Conservation (phyloP, 1,140 invertebrate species). For the Drosophila guanche region DNA sequence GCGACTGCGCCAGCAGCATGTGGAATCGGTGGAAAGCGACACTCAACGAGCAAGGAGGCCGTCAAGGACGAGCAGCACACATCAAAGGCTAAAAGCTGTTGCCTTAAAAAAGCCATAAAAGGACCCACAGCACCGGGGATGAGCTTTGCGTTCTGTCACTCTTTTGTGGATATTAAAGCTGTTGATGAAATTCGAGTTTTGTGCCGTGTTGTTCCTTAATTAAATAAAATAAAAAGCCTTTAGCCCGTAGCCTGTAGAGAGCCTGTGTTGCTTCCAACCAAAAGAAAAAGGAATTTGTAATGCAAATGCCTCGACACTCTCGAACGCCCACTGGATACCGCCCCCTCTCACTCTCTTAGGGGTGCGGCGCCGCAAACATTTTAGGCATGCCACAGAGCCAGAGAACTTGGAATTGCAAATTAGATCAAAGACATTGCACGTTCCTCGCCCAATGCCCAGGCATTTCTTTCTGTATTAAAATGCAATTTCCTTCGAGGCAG, state of each 20-base stretch:
- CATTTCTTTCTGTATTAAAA: constrained; percentile 50
- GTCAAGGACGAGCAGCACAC: constrained; percentile 32
- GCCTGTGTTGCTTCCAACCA: background rate
- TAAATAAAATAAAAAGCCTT: constrained; percentile 29
- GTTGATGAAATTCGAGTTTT: constrained; percentile 35
- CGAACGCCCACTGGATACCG: background rate
- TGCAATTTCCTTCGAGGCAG: constrained; percentile 52
- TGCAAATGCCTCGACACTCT: constrained; percentile 43
- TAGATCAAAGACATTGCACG: constrained; percentile 71
- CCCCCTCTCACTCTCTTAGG: too few species aligned
- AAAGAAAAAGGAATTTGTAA: constrained; percentile 36
- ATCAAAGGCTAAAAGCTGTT: constrained; percentile 45
- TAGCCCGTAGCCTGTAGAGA: constrained; percentile 9
- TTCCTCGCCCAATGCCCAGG: constrained; percentile 27
- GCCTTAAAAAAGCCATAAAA: constrained; percentile 6
- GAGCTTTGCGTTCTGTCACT: background rate
- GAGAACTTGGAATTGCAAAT: constrained; percentile 64
- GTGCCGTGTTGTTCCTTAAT: constrained; percentile 38
- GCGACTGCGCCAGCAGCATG: background rate
- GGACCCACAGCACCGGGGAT: constrained; percentile 16
- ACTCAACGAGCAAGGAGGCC: background rate
- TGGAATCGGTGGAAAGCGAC: background rate
- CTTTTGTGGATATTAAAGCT: background rate
- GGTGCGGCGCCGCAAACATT: constrained; percentile 33
- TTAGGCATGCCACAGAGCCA: constrained; percentile 49